These are phyloP conservation scores for Podiceps cristatus DNA, from an alignment of 2,113 vertebrate genomes.

Conservation along the genomic window DNA sequence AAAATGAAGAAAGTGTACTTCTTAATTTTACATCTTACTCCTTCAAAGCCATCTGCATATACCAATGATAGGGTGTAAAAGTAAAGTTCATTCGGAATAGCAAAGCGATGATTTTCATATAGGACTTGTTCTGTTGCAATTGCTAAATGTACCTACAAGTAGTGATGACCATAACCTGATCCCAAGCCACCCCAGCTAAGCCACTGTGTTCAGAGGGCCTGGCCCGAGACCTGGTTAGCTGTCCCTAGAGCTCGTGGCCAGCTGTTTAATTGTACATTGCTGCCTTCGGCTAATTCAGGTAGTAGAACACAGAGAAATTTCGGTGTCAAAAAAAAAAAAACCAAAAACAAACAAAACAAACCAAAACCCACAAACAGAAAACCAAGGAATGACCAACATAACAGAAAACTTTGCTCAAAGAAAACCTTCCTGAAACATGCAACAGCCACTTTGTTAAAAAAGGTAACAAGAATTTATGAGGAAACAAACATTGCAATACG, in stretches of 20 bases:
- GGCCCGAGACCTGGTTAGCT: neutral
- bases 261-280: neutral
- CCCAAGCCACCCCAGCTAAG: neutral
- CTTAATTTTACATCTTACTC: neutral
- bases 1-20: too few relatives aligned
- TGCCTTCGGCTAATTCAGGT: neutral
- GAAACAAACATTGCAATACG: too few relatives aligned
- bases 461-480: neutral
- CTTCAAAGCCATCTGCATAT: neutral
- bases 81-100: neutral
- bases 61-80: neutral
- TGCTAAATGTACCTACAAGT: neutral
- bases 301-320: neutral
- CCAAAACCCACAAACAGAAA: too few relatives aligned
- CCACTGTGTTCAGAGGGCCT: neutral
- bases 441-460: neutral
- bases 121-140: neutral
- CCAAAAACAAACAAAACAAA: too few relatives aligned
- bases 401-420: neutral
- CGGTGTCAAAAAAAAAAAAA: neutral
- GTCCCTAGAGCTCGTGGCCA: neutral
- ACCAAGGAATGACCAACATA: neutral
- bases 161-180: neutral
- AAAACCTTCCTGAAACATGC: neutral
- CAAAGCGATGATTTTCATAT: neutral